Percentiles rank a stretch among this genome's conserved stretches.
These are phyloP conservation scores for Dynastes tityus DNA, from an alignment of 2,888 invertebrate species.

Conservation along the genomic window DNA sequence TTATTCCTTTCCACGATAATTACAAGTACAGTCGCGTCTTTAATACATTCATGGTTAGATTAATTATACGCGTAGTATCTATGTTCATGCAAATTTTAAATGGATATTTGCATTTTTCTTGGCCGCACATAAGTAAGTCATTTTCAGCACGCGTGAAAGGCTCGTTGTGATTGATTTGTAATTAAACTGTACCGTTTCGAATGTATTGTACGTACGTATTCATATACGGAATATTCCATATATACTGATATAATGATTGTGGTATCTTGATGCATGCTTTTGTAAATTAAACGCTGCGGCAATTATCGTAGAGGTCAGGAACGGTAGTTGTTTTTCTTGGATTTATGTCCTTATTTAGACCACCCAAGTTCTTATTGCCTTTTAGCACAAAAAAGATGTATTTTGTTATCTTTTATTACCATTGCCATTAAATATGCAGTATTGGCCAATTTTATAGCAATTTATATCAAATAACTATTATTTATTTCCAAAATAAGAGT, in stretches of 20 bases:
- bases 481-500: too few species aligned
- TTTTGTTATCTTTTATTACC: too few species aligned
- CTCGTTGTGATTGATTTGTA: neutral
- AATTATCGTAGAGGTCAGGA: too few species aligned
- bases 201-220: neutral
- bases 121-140: neutral
- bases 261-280: neutral
- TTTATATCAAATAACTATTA: too few species aligned
- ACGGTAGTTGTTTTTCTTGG: too few species aligned
- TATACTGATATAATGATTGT: neutral
- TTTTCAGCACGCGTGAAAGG: neutral
- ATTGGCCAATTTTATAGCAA: too few species aligned
- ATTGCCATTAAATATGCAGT: too few species aligned
- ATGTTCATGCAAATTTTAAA: slow-evolving; percentile 1
- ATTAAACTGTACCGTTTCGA: neutral
- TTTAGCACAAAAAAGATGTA: too few species aligned
- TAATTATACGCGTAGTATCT: neutral
- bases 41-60: neutral
- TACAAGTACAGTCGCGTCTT: neutral
- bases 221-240: neutral
- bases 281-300: neutral
- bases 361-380: too few species aligned
- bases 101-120: slow-evolving; percentile 5
- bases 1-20: neutral
- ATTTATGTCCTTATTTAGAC: too few species aligned